phyloP scores from a whole-genome alignment of 2,888 invertebrate genomes.

The Poecilobothrus nobilitatus region DNA sequence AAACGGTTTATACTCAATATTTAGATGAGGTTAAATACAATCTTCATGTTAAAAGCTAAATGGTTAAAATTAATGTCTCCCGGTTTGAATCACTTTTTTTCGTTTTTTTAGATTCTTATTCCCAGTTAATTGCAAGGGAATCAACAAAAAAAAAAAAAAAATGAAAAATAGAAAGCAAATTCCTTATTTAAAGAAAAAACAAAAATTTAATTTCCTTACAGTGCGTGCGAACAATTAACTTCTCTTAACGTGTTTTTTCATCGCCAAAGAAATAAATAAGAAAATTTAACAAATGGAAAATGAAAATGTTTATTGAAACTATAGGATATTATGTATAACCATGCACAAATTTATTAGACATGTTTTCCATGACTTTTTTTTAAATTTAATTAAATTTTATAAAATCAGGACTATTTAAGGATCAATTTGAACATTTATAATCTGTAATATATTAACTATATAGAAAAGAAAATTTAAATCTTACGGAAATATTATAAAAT shows the following conservation, averaged over 20 bases:
- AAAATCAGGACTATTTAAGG: too few relatives aligned
- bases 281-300: not conserved
- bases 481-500: too few relatives aligned
- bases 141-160: not conserved
- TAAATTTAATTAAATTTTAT: too few relatives aligned
- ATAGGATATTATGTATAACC: too few relatives aligned
- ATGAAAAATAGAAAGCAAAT: not conserved
- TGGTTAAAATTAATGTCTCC: not conserved
- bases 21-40: too few relatives aligned
- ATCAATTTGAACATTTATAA: too few relatives aligned
- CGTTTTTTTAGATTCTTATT: not conserved
- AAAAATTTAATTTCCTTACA: not conserved
- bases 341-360: too few relatives aligned
- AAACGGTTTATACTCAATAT: too few relatives aligned
- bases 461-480: too few relatives aligned
- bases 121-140: not conserved
- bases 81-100: not conserved
- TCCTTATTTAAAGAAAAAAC: not conserved
- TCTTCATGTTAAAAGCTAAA: not conserved
- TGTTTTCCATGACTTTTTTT: too few relatives aligned
- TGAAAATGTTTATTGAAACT: too few relatives aligned
- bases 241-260: not conserved
- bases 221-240: conserved; percentile 3
- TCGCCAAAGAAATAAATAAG: not conserved
- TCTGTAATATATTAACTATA: too few relatives aligned